Base-by-base conservation (phyloP, 2,888 invertebrate genomes). In the Polydesmus complanatus region DNA sequence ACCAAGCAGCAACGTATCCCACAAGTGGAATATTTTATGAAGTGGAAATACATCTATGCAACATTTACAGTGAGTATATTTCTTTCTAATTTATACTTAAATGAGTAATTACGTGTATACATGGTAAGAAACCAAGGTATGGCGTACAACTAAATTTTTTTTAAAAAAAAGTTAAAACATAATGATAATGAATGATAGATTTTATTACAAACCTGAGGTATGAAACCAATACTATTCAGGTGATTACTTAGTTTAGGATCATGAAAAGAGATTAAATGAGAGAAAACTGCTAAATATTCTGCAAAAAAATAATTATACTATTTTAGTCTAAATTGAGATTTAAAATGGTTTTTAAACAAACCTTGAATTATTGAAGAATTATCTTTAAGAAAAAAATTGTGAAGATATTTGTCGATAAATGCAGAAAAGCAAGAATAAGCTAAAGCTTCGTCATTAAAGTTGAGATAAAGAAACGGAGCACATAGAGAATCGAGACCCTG, bases 81-180 rank as follows among this genome's bases (percentile, higher is more conserved):
- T 52, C 23, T 25, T 23, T 52, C n/a, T 49, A 49, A 1, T 48
- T 1, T 47, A 26, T 14, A 56, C 18, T 21, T 26, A 62, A 22
- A 62, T 19, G n/a, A 25, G 57, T 68, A 82, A 87, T 84, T 77
- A 95, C 94, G 95, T 62, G 95, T 94, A 77, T 94, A 97, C 90
- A 97, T 94, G 3, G 96, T 97, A 47, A 97, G 79, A 73, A 96
- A 97, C 97, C 97, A 98, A 0, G 97, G 96, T 73, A 98, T 97
- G 22, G 97, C 94, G 75, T 96, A 98, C 19, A 97, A 78, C 75
- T 76, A 70, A 58, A 72, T n/a, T n/a, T n/a, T n/a, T n/a, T n/a
- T n/a, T n/a, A n/a, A n/a, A n/a, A n/a, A n/a, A n/a, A n/a, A n/a
- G n/a, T n/a, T n/a, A n/a, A n/a, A n/a, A n/a, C n/a, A n/a, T n/a